Percentiles rank a stretch among this genome's conserved stretches.
Evolutionary conservation across 2,797 vertebrate genomes (phyloP).

Genomic region (Pangasius sanitwongsei): DNA sequence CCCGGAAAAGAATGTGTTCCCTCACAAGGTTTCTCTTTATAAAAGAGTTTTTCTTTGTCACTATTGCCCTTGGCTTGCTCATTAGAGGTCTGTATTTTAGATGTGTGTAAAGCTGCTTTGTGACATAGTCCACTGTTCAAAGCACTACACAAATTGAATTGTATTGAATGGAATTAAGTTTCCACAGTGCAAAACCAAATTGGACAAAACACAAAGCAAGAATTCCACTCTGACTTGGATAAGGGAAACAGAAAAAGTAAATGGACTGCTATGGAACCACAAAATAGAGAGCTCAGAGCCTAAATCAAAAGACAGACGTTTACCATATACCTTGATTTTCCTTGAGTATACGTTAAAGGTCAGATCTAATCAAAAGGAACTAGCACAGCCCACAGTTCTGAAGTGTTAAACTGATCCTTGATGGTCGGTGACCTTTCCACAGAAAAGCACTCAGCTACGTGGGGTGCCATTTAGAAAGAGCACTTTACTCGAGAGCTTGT

Average conservation of each 20-base stretch:
- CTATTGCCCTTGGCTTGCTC: slow-evolving; percentile 4
- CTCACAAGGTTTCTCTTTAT: slow-evolving; percentile 15
- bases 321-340: slow-evolving; percentile 28
- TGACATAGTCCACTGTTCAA: slow-evolving; percentile 8
- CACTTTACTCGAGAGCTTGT: slow-evolving; percentile 43
- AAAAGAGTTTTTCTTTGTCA: background rate
- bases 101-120: background rate
- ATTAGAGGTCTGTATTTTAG: slow-evolving; percentile 15
- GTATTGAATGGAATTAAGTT: background rate
- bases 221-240: background rate
- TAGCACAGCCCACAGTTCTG: slow-evolving; percentile 16
- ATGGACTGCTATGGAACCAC: background rate
- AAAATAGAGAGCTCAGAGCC: background rate
- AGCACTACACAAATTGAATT: slow-evolving; percentile 1
- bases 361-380: slow-evolving; percentile 30
- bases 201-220: background rate
- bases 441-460: slow-evolving; percentile 42
- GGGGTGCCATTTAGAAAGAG: slow-evolving; percentile 56
- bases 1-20: slow-evolving; percentile 15
- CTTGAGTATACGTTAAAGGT: slow-evolving; percentile 37
- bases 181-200: background rate
- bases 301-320: background rate
- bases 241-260: background rate
- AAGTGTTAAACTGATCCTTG: slow-evolving; percentile 44
- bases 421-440: slow-evolving; percentile 57